A percentile compares a stretch with the other conserved stretches of the same genome.
Conservation (phyloP, 2,888 invertebrate species). For the Sarcophaga caerulescens region DNA sequence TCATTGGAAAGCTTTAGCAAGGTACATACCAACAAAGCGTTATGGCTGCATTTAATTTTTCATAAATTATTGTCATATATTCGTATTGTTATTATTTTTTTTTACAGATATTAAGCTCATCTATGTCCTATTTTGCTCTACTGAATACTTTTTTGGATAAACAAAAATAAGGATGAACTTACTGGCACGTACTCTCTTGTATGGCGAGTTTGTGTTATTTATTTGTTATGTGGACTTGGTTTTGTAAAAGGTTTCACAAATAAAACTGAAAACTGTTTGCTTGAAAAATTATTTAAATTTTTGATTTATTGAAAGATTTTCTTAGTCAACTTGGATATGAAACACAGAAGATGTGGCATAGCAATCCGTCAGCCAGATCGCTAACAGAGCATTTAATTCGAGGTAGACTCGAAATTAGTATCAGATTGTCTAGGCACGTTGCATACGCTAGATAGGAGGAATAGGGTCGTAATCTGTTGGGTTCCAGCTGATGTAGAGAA, state of each 20-base stretch:
- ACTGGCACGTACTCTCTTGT: neutral
- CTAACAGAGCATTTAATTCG: no score
- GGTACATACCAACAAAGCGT: conserved; percentile 2
- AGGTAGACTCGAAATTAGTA: no score
- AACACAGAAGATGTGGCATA: no score
- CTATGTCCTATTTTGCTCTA: conserved; percentile 74
- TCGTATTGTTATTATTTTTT: neutral
- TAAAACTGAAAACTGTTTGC: neutral
- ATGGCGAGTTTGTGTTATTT: no score
- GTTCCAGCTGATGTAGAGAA: no score
- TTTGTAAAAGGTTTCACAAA: neutral
- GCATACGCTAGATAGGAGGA: no score
- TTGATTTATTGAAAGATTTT: no score
- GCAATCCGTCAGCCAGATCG: no score
- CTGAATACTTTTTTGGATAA: conserved; percentile 69
- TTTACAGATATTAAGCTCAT: conserved; percentile 73
- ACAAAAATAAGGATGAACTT: conserved; percentile 27
- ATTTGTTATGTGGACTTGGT: no score
- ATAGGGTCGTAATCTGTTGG: no score
- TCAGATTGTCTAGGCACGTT: no score
- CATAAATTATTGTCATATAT: conserved; percentile 3
- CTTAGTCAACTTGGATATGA: no score
- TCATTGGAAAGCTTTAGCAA: conserved; percentile 70
- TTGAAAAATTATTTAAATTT: neutral
- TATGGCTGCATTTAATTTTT: neutral